Base-by-base conservation (phyloP, 2,888 invertebrate genomes). In the Meta bourneti region DNA sequence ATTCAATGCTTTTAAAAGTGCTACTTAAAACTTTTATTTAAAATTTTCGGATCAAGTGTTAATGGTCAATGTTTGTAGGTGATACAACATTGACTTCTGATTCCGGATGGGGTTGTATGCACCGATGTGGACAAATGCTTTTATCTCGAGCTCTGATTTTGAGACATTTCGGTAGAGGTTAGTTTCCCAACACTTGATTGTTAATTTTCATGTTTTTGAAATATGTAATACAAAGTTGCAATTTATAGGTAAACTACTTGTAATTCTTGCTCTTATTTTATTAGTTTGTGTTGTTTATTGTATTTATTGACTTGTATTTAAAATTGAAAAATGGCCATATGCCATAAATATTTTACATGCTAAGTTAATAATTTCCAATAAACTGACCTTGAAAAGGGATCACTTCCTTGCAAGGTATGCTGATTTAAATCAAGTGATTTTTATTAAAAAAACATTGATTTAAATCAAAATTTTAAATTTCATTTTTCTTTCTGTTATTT, bases 61-160 rank as follows among this genome's bases (percentile, higher is more conserved):
- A 34, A 34, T 34, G n/a, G n/a, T 79, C 61, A 69, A 34, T 78
- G 11, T 48, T 75, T 49, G n/a, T 16, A 93, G 95, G 95, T n/a
- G 89, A 81, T 16, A 97, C 97, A 93, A 97, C 97, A 1, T 96
- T 97, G 70, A 98, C 98, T 1, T 97, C 98, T 0, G 99, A 99
- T 94, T 97, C 97, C 95, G 99, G 99, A 87, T 99, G 99, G 99
- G 99, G 99, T 7, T 99, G 99, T 94, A 99, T 99, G 99, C 95
- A 99, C 93, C 96, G 99, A 92, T 99, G 99, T 95, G 99, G 99
- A 0, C 99, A 99, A 95, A 99, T 99, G 99, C 97, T 99, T 77
- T 96, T 99, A 79, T 99, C 97, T 1, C 98, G 99, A 95, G 97
- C 98, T 0, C 95, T 99, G 69, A 95, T 98, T 49, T 96, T 96